Percentiles rank a stretch among this genome's conserved stretches.
Conservation (phyloP, 2,888 invertebrate genomes). For the Chloroclysta siterata region DNA sequence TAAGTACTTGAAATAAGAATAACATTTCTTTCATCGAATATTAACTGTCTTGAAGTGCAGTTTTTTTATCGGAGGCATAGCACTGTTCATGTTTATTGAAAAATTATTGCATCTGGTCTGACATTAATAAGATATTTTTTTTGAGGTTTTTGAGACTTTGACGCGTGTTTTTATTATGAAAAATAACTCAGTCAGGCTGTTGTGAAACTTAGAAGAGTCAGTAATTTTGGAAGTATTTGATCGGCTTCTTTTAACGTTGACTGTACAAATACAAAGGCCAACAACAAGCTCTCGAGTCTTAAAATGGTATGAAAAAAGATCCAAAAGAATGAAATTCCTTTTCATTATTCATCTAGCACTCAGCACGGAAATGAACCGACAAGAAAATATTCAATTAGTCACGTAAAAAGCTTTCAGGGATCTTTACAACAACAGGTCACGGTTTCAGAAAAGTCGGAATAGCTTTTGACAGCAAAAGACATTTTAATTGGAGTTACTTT, state of each 20-base stretch:
- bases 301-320: slow-evolving; percentile 7
- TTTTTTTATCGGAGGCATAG: no score
- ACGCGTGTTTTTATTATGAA: no score
- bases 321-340: slow-evolving; percentile 15
- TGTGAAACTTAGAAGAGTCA: no score
- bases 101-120: no score
- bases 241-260: no score
- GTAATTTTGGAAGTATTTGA: no score
- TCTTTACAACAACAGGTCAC: slow-evolving; percentile 48
- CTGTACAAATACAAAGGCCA: background rate
- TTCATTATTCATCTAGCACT: slow-evolving; percentile 61
- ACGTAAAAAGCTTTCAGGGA: slow-evolving; percentile 51
- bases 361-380: slow-evolving; percentile 44
- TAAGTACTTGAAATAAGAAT: background rate
- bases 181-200: no score
- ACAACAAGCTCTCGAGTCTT: background rate
- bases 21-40: no score
- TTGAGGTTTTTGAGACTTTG: no score
- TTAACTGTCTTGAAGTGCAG: no score
- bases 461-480: slow-evolving; percentile 37
- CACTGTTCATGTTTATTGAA: no score
- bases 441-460: slow-evolving; percentile 26
- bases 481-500: slow-evolving; percentile 47
- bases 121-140: no score
- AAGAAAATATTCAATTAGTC: slow-evolving; percentile 59